Base-by-base conservation (phyloP, 2,113 vertebrate genomes). In the Dolichotis patagonum region DNA sequence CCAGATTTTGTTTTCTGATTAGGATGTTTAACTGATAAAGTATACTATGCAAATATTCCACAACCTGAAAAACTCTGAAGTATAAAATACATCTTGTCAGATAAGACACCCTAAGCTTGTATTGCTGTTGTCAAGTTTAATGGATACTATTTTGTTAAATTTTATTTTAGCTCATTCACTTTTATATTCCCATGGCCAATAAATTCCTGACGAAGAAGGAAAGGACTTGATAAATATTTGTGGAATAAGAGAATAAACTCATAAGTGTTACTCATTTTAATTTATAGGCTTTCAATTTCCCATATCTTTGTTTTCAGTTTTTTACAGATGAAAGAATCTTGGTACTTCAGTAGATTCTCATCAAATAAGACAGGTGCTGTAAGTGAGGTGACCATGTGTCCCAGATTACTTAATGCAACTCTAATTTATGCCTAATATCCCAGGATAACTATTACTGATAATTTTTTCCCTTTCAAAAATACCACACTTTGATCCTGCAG, bases 181-280 rank as follows among this genome's bases (percentile, higher is more conserved):
- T 88, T 46, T 86, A 43, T 87, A 80, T 52, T 9, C 17, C 28
- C 14, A 0, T 54, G 58, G 24, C n/a, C 71, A 86, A 84, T 35
- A 88, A 96, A 93, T 56, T 89, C 12, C 67, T 87, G 49, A 43
- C 28, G 88, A 85, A 95, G 71, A 82, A 81, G 49, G 22, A 94
- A 92, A 41, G 7, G 46, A 22, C 54, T 88, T 84, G 35, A 69
- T 85, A 90, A 87, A 49, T 80, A 95, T 49, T 96, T 85, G 41
- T 54, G 71, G 35, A 77, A 87, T 88, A 81, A 85, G 89, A 96
- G 80, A 73, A 87, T 49, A 88, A 35, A 91, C 77, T 78, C 73
- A 94, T 43, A 22, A 26, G 26, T 62, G 6, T 41, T 19, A 81
- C 7, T 3, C 24, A 81, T 77, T 90, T 85, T 58, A 63, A 81